These are phyloP conservation scores for Drosophila mimica DNA, from an alignment of 2,888 invertebrate species.

Conservation along the genomic window DNA sequence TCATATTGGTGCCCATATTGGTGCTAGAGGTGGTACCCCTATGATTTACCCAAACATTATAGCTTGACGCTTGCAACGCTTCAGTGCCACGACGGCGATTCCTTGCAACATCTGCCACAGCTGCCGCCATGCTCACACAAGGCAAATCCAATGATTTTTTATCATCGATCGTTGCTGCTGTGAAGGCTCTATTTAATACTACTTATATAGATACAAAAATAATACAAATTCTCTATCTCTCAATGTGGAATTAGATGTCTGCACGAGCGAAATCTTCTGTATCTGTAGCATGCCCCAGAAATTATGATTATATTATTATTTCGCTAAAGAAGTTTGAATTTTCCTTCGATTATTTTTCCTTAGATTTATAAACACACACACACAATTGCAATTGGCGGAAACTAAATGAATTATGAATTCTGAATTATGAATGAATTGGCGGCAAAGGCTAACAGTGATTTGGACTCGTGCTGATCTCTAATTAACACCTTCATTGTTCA, in stretches of 20 bases:
- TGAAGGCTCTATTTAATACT: constrained; percentile 3
- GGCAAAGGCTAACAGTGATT: neutral
- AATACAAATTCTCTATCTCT: neutral
- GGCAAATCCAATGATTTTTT: constrained; percentile 2
- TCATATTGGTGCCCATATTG: constrained; percentile 13
- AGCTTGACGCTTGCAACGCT: neutral
- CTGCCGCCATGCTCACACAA: constrained; percentile 55
- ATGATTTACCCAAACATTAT: constrained; percentile 18
- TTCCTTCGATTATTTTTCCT: too few relatives aligned
- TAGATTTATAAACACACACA: neutral
- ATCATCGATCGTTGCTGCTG: constrained; percentile 13
- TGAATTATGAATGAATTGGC: neutral
- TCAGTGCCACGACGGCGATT: constrained; percentile 54
- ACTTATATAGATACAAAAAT: neutral
- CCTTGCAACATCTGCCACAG: constrained; percentile 56
- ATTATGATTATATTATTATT: neutral
- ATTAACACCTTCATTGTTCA: constrained; percentile 1
- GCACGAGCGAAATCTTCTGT: constrained; percentile 14
- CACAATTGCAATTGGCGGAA: neutral
- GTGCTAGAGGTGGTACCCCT: constrained; percentile 21
- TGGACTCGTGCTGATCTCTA: constrained; percentile 27
- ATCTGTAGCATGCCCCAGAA: neutral
- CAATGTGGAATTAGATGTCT: constrained; percentile 5
- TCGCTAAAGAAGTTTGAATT: too few relatives aligned
- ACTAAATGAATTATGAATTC: neutral